Evolutionary conservation across 92 coral and sea anemone genomes (phyloP), one percentile per base, ranked within the genome.

Genomic region (Porites divaricata): DNA sequence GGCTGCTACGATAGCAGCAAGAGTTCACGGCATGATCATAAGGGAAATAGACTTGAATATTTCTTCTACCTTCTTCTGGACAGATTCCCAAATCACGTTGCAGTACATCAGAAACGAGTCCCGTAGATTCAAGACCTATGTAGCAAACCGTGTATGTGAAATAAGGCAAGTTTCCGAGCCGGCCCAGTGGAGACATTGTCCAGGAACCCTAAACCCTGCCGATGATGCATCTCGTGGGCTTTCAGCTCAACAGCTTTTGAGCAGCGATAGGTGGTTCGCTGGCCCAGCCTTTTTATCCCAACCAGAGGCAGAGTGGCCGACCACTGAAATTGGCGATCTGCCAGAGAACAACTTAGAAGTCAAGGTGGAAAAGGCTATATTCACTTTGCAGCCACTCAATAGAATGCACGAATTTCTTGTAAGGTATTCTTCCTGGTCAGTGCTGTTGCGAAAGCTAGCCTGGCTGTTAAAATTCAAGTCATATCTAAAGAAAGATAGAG

Each of bases 81-180:
- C 94, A 53, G 91, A 91, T 67, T 87, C 94, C 9, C 69, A 67
- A 78, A 79, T 87, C 70, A 78, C 72, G 7, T 62, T 90, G 28
- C 81, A 91, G 54, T 87, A 87, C 79, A 83, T 75, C 41, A 81
- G 59, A 9, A 82, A 87, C 57, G 85, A 87, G 63, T 20, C 88
- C 22, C 84, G 89, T 26, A 45, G 93, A 26, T 87, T 90, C 72
- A 81, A 86, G 80, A 86, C 93, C 10, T 86, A 90, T 45, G 88
- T 90, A 4, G 81, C 88, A 7, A 90, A 90, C 62, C 72, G 93
- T 45, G 91, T 90, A 28, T 68, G 88, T 45, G 93, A 90, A 54
- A 90, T 90, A 67, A 72, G 83, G 59, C 85, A 78, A 12, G 67
- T 77, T 58, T 62, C 88, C 0, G 13, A 67, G 51, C 86, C 88